These are phyloP conservation scores for Plagodis dolabraria DNA, from an alignment of 2,888 invertebrate species.

Conservation along the genomic window DNA sequence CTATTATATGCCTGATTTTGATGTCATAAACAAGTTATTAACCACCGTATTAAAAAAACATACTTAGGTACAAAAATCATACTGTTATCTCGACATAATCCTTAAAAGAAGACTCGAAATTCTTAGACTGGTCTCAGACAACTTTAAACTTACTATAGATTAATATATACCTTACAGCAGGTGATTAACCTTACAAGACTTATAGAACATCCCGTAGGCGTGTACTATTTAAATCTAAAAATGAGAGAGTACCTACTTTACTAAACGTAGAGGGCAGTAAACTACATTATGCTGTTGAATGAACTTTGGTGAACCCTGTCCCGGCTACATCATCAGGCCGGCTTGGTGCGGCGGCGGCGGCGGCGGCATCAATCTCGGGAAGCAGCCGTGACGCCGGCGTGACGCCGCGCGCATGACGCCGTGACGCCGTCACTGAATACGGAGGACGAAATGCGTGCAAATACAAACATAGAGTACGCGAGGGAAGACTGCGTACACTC, in stretches of 20 bases:
- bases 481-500: neutral
- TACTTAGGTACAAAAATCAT: too few relatives aligned
- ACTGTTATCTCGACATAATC: too few relatives aligned
- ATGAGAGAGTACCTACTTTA: neutral
- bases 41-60: too few relatives aligned
- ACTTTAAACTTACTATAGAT: too few relatives aligned
- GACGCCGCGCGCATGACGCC: slow-evolving; percentile 11
- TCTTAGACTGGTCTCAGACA: too few relatives aligned
- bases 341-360: neutral
- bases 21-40: too few relatives aligned
- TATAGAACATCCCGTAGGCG: too few relatives aligned
- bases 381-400: slow-evolving; percentile 43
- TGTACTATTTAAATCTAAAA: too few relatives aligned
- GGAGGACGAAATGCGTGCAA: slow-evolving; percentile 5
- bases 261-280: neutral
- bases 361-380: slow-evolving; percentile 46
- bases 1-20: too few relatives aligned
- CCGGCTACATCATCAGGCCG: slow-evolving; percentile 3
- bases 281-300: slow-evolving; percentile 6
- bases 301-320: slow-evolving; percentile 17
- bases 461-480: slow-evolving; percentile 4
- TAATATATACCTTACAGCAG: too few relatives aligned
- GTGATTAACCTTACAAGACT: too few relatives aligned
- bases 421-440: slow-evolving; percentile 2
- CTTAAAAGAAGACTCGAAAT: too few relatives aligned